Evolutionary conservation across 2,797 vertebrate species (phyloP).

Genomic region (Eospalax fontanierii): DNA sequence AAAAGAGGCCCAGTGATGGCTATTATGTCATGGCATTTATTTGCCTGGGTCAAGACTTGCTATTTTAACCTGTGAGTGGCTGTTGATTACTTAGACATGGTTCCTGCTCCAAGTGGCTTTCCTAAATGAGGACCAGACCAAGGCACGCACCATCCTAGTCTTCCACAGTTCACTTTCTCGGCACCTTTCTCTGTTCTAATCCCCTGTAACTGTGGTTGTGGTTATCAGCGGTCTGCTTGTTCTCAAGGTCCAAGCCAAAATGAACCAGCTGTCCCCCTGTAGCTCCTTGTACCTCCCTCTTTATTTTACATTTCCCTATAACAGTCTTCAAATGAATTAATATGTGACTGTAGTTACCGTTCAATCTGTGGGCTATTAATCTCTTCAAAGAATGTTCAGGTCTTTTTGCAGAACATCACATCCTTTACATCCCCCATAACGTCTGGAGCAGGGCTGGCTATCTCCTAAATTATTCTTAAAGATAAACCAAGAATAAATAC

Average conservation of each 20-base stretch:
- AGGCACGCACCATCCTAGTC: background rate
- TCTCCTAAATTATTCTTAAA: background rate
- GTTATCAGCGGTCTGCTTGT: background rate
- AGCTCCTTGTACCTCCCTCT: background rate
- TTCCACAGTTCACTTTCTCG: background rate
- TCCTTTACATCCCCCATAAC: background rate
- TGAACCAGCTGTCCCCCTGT: background rate
- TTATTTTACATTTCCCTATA: slow-evolving; percentile 34
- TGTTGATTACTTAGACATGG: background rate
- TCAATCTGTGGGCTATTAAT: slow-evolving; percentile 12
- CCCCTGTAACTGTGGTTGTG: background rate
- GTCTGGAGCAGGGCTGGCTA: background rate
- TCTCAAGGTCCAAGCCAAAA: background rate
- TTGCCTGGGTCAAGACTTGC: background rate
- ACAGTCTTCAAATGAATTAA: slow-evolving; percentile 36
- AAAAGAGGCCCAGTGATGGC: background rate
- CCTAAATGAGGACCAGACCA: background rate
- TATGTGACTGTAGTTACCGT: background rate
- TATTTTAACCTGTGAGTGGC: background rate
- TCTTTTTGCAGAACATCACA: background rate
- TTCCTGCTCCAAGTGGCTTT: background rate
- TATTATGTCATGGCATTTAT: background rate
- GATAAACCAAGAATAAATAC: slow-evolving; percentile 39
- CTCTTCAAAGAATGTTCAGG: background rate
- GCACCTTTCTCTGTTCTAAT: background rate